phyloP scores from a whole-genome alignment of 2,797 vertebrate genomes.

The Mastacembelus armatus region DNA sequence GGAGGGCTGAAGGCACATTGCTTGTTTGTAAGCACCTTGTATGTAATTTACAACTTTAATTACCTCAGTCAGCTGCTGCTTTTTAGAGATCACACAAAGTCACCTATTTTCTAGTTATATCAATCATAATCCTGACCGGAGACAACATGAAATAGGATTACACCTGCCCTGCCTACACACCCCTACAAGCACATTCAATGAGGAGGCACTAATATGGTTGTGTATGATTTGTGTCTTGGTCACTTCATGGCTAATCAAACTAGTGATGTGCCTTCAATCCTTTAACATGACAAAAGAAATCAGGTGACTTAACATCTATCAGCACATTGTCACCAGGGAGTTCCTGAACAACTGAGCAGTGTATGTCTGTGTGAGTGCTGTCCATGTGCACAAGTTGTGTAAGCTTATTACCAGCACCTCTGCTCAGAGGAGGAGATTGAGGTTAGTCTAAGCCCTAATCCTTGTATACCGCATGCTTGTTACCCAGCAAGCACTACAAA shows the following conservation, averaged over 20 bases:
- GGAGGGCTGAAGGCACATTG: too few species aligned
- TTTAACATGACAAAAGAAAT: conserved; percentile 21
- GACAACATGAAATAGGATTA: conserved; percentile 54
- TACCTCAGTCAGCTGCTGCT: neutral
- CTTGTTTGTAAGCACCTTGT: too few species aligned
- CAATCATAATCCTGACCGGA: conserved; percentile 43
- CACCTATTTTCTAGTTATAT: conserved; percentile 50
- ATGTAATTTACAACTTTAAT: too few species aligned
- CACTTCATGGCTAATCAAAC: neutral
- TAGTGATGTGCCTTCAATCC: neutral
- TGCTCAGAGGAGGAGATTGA: conserved; percentile 88
- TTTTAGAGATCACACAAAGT: conserved; percentile 21
- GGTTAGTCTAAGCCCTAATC: conserved; percentile 93
- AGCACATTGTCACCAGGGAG: conserved; percentile 26
- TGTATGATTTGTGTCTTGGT: neutral
- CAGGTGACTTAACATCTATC: conserved; percentile 16
- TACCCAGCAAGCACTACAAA: conserved; percentile 79
- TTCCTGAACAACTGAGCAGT: neutral
- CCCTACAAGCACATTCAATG: neutral
- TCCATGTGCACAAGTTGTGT: conserved; percentile 83
- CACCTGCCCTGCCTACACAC: neutral
- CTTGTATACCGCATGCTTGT: conserved; percentile 85
- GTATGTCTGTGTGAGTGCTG: conserved; percentile 30
- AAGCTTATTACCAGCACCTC: conserved; percentile 89
- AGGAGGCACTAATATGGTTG: neutral